phyloP scores from a whole-genome alignment of 2,797 vertebrate species.

The Vespertilio murinus region DNA sequence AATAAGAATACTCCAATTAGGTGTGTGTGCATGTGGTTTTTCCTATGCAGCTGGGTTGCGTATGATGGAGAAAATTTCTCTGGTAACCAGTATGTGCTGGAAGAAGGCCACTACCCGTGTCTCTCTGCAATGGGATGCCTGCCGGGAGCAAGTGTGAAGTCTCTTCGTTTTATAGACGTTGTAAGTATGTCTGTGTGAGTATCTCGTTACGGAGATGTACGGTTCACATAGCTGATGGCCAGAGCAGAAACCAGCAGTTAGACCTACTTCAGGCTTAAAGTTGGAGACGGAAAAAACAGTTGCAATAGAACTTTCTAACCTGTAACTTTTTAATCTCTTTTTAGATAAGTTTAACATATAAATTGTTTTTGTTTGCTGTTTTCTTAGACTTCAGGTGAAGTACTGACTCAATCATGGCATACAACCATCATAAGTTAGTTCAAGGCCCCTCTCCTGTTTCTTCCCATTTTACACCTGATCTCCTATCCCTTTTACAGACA shows the following conservation, averaged over 20 bases:
- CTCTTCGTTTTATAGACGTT: constrained; percentile 87
- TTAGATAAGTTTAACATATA: background rate
- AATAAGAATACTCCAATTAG: constrained; percentile 15
- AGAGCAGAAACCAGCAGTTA: background rate
- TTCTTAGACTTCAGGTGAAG: background rate
- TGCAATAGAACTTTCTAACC: background rate
- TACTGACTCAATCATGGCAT: background rate
- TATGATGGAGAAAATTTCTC: constrained; percentile 91
- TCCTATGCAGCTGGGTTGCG: constrained; percentile 89
- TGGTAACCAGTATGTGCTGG: constrained; percentile 93
- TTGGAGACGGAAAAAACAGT: background rate
- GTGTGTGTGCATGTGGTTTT: constrained; percentile 28
- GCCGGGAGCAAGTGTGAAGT: constrained; percentile 86
- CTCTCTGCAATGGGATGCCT: constrained; percentile 90
- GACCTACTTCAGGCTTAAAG: background rate
- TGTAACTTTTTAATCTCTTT: background rate
- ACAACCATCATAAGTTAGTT: background rate
- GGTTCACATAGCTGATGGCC: background rate
- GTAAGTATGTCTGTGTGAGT: constrained; percentile 86
- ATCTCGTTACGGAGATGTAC: fast-evolving
- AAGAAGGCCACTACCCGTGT: constrained; percentile 93
- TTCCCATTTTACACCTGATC: background rate
- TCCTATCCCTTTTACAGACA: background rate
- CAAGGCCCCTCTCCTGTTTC: background rate
- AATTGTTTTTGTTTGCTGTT: background rate